Conservation (phyloP, 1,140 invertebrate species). For the Drosophila dunni region DNA sequence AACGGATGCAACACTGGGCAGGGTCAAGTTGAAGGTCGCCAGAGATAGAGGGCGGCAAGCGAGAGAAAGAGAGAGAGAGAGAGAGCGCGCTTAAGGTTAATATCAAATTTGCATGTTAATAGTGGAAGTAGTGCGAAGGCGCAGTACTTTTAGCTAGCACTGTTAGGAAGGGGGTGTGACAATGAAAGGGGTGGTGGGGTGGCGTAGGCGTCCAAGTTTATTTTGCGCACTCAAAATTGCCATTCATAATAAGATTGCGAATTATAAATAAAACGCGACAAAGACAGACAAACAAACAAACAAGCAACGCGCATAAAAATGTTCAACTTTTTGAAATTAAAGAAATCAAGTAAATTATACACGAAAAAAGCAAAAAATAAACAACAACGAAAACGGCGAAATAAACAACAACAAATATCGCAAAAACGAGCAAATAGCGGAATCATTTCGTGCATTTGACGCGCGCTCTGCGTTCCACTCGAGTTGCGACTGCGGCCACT, state of each 20-base stretch:
- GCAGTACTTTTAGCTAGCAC: neutral
- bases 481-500: slow-evolving; percentile 30
- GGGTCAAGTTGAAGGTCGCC: no score
- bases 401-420: neutral
- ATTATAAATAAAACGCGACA: slow-evolving; percentile 48
- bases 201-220: neutral
- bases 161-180: neutral
- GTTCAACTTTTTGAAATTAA: slow-evolving; percentile 35
- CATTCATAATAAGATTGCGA: slow-evolving; percentile 36
- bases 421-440: slow-evolving; percentile 25
- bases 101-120: slow-evolving; percentile 2
- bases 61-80: no score
- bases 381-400: neutral
- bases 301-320: slow-evolving; percentile 39
- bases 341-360: slow-evolving; percentile 46
- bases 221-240: slow-evolving; percentile 42
- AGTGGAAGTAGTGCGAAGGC: neutral
- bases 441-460: slow-evolving; percentile 51
- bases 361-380: neutral
- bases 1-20: no score
- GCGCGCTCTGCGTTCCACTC: slow-evolving; percentile 38
- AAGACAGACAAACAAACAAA: slow-evolving; percentile 9
- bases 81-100: neutral
- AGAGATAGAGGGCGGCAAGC: no score
- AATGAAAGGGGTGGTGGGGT: neutral